These are phyloP conservation scores for Strix aluco DNA, from an alignment of 2,113 vertebrate genomes.

Conservation along the genomic window DNA sequence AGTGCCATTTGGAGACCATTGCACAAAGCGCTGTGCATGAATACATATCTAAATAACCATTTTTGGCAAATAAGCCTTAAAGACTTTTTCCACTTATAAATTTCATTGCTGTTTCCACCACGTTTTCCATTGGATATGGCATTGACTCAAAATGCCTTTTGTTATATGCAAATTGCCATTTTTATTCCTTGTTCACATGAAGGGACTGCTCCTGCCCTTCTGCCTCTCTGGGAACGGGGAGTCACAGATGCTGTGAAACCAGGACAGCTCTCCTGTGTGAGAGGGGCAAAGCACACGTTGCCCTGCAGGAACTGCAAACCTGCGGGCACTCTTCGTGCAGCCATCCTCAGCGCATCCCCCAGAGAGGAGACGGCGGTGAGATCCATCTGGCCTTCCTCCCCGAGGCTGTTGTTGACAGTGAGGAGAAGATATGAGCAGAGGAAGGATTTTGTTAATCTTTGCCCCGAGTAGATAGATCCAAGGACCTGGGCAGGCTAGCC, in stretches of 20 bases:
- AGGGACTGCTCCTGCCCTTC: not conserved
- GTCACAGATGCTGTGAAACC: not conserved
- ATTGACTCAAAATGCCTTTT: not conserved
- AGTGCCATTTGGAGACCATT: constrained; percentile 6
- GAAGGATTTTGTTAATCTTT: not conserved
- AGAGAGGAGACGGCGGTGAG: not conserved
- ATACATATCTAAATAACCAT: not conserved
- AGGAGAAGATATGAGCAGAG: not conserved
- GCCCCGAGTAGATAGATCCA: not conserved
- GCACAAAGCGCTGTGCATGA: not conserved
- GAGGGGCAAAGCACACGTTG: not conserved
- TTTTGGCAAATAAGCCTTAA: not conserved
- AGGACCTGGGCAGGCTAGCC: not conserved
- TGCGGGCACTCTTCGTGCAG: not conserved
- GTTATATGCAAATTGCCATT: not conserved
- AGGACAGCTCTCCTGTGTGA: not conserved
- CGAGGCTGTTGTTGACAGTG: not conserved
- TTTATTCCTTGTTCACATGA: not conserved
- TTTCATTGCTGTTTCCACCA: not conserved
- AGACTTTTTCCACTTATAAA: not conserved
- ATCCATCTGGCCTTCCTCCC: constrained; percentile 42
- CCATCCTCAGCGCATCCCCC: not conserved
- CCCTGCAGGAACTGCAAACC: not conserved
- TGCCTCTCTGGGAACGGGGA: fast-evolving
- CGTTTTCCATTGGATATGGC: fast-evolving